Percentiles rank a stretch among this genome's conserved stretches.
These are phyloP conservation scores for Malurus cyaneus DNA, from an alignment of 2,113 vertebrate species.

Conservation along the genomic window DNA sequence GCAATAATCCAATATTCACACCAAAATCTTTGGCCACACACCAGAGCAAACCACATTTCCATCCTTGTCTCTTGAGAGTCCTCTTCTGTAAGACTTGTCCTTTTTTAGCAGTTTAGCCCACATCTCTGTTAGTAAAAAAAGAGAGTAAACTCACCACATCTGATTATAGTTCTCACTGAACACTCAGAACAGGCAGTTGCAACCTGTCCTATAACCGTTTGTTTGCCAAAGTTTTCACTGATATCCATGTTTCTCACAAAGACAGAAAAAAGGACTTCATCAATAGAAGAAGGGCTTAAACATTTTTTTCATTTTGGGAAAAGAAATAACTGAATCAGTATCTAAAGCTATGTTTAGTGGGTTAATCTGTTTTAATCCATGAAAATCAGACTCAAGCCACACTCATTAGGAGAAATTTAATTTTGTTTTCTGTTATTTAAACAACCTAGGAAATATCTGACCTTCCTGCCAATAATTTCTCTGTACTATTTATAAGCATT, in stretches of 20 bases:
- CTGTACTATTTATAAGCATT: background rate
- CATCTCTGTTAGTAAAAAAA: background rate
- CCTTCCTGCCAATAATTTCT: background rate
- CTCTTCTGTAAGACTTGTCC: background rate
- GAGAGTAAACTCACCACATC: background rate
- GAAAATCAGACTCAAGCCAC: slow-evolving; percentile 15
- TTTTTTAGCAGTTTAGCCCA: background rate
- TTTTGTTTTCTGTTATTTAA: slow-evolving; percentile 31
- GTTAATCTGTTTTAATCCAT: slow-evolving; percentile 35
- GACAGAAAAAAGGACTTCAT: background rate
- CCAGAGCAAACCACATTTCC: background rate
- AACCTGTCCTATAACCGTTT: background rate
- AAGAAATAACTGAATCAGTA: background rate
- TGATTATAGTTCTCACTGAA: background rate
- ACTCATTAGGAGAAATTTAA: background rate
- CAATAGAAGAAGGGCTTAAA: background rate
- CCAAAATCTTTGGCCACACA: background rate
- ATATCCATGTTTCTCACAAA: background rate
- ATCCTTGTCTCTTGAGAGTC: background rate
- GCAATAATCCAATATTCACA: background rate
- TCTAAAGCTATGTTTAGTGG: slow-evolving; percentile 7
- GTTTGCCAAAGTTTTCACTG: background rate
- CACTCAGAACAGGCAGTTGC: background rate
- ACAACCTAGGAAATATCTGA: background rate
- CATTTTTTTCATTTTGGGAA: background rate